Evolutionary conservation across 1,140 invertebrate genomes (phyloP), one percentile per base, ranked within the genome.

Genomic region (Drosophila virilis): DNA sequence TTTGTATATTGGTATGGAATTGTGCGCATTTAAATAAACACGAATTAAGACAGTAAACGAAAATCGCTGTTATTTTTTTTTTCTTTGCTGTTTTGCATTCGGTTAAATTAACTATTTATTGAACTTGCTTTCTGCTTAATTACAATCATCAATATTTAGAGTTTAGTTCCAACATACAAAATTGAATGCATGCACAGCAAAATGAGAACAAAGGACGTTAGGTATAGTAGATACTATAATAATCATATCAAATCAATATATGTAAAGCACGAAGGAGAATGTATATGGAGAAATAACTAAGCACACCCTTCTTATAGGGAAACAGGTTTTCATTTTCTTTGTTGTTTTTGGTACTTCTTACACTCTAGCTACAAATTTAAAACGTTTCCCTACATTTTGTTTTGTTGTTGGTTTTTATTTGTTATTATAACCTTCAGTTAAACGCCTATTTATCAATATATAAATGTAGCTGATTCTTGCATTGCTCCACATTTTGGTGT

Each of bases 41-140:
- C 40, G 8, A 78, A 74, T 81, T 77, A 51, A 51, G 42, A 61
- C 40, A 50, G 22, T 13, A 74, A 84, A 66, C 58, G 7, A 77
- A 77, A 81, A 8, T 67, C 43, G 15, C 9, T n/a, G 45, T 15
- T 17, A 2, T 15, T 28, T 46, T 9, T 38, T 38, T 48, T 40
- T 48, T n/a, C 28, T 55, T 54, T 86, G 79, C 79, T 77, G 78
- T 82, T 86, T 74, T 83, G 83, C 83, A 89, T 77, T 77, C 80
- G 76, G 59, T 72, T 83, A 68, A 83, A 88, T 79, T 52, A 83
- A 88, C 79, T 86, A 83, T 86, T 86, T 86, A 86, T 86, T 80
- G 73, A 64, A 88, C 61, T 62, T 17, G 17, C 35, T 60, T 45
- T 38, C 68, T 35, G 62, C 68, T 74, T 74, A 61, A 71, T 77